Evolutionary conservation across 2,113 vertebrate genomes (phyloP).

Genomic region (Drymodes brunneopygia): DNA sequence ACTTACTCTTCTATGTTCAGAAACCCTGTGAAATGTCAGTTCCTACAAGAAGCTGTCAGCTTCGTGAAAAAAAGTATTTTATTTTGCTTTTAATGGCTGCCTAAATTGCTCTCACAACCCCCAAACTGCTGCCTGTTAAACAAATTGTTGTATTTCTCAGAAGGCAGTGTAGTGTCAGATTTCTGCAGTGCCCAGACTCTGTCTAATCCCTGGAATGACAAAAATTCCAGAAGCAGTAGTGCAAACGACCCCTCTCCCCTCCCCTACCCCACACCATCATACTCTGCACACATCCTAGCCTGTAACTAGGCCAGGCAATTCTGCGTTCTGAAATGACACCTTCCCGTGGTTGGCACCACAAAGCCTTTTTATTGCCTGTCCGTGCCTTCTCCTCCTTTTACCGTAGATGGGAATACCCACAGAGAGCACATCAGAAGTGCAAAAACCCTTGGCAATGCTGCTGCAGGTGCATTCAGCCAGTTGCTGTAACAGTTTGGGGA

Average conservation of each 20-base stretch:
- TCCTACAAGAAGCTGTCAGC: neutral
- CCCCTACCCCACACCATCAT: accelerated
- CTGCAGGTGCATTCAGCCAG: neutral
- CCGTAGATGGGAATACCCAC: neutral
- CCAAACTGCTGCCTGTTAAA: neutral
- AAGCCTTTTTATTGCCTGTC: neutral
- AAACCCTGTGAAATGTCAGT: neutral
- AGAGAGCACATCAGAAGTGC: neutral
- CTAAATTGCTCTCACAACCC: neutral
- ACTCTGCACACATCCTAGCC: too few relatives aligned
- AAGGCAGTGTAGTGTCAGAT: neutral
- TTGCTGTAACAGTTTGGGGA: neutral
- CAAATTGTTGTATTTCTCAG: neutral
- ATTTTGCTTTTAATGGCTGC: neutral
- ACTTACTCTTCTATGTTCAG: neutral
- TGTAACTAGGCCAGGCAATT: neutral
- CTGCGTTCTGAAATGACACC: neutral
- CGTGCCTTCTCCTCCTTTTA: neutral
- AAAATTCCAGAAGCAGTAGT: neutral
- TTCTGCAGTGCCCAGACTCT: neutral
- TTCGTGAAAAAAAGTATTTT: accelerated
- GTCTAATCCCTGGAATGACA: neutral
- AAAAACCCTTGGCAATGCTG: neutral
- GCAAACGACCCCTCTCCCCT: neutral
- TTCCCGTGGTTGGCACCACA: neutral